These are phyloP conservation scores for Tokudaia muenninki DNA, from an alignment of 2,797 vertebrate species.

Conservation along the genomic window DNA sequence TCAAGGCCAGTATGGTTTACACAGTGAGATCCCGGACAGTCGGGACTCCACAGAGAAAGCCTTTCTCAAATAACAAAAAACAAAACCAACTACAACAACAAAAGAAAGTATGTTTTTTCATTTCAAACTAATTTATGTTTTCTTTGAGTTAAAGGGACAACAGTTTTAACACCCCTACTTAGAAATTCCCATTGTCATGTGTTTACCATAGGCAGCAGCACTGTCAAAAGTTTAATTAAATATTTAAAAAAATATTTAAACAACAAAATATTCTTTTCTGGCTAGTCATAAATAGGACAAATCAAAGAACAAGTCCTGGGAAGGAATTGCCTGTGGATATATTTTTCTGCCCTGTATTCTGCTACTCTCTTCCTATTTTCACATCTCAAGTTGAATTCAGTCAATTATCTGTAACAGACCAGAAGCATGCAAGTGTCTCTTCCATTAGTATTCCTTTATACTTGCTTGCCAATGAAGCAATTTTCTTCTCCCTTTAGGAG, in stretches of 20 bases:
- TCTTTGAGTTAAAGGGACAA: background rate
- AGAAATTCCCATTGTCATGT: constrained; percentile 41
- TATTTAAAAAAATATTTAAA: constrained; percentile 40
- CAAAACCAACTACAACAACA: background rate
- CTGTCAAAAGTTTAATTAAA: constrained; percentile 70
- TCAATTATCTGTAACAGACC: constrained; percentile 57
- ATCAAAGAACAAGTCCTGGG: constrained; percentile 40
- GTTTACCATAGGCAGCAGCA: background rate
- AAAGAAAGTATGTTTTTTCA: background rate
- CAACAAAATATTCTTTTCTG: constrained; percentile 54
- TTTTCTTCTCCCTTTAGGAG: constrained; percentile 25
- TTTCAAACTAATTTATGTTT: constrained; percentile 26
- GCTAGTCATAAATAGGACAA: constrained; percentile 44
- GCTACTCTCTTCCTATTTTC: constrained; percentile 30
- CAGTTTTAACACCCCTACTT: constrained; percentile 31
- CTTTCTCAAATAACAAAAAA: background rate
- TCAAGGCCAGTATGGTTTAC: background rate
- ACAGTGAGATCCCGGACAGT: background rate
- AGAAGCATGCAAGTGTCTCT: constrained; percentile 55
- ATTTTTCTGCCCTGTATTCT: constrained; percentile 8
- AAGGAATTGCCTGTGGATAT: constrained; percentile 4
- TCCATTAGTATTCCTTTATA: constrained; percentile 43
- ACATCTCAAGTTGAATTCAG: constrained; percentile 61
- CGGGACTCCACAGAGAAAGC: background rate
- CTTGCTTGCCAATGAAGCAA: constrained; percentile 48